Evolutionary conservation across 2,113 vertebrate genomes (phyloP).

Genomic region (Callionymus lyra): DNA sequence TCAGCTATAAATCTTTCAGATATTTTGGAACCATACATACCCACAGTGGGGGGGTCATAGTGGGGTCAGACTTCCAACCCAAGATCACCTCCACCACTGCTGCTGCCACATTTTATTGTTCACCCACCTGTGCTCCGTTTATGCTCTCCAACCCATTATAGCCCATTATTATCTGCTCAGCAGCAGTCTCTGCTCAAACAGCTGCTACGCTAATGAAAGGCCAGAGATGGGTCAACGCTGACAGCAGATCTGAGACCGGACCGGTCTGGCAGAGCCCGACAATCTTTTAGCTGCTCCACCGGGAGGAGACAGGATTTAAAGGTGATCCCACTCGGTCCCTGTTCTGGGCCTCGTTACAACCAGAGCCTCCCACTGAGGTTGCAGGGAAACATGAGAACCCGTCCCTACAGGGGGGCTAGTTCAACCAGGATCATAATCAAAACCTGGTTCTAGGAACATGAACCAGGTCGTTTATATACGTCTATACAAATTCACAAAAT

Average conservation of each 20-base stretch:
- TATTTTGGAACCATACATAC: conserved; percentile 26
- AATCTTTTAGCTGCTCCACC: conserved; percentile 27
- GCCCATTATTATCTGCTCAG: conserved; percentile 53
- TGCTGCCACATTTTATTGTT: conserved; percentile 37
- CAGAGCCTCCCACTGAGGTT: neutral
- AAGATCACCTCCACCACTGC: conserved; percentile 24
- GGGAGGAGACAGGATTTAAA: conserved; percentile 13
- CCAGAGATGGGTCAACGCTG: conserved; percentile 20
- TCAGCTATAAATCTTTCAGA: conserved; percentile 33
- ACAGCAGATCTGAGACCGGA: conserved; percentile 9
- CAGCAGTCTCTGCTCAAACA: conserved; percentile 50
- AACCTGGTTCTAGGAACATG: too few species aligned
- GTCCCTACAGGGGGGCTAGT: too few species aligned
- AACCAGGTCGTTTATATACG: too few species aligned
- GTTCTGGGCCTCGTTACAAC: neutral
- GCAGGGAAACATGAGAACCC: neutral
- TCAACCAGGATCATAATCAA: too few species aligned
- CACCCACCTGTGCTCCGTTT: conserved; percentile 17
- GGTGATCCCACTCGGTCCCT: conserved; percentile 6
- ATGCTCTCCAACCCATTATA: conserved; percentile 11
- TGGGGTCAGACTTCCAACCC: conserved; percentile 25
- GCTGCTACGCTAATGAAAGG: conserved; percentile 50
- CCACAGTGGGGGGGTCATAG: conserved; percentile 2
- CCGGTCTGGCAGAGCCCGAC: neutral
- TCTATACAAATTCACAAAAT: too few species aligned